phyloP scores from a whole-genome alignment of 2,888 invertebrate genomes.

The Drosophila cracens region DNA sequence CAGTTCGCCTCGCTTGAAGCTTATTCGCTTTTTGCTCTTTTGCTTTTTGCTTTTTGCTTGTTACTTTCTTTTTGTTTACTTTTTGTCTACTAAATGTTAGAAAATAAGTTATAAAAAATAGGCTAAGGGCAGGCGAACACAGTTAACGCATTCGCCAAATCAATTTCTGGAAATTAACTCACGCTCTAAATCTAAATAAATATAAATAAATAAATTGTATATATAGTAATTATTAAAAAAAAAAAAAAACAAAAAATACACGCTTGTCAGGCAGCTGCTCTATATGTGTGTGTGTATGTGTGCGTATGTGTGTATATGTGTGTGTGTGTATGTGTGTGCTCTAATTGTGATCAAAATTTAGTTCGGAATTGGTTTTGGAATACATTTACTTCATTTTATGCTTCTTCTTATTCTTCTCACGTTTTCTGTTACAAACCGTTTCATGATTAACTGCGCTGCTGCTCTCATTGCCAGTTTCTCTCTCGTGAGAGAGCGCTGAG shows the following conservation, averaged over 20 bases:
- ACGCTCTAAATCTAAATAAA: conserved; percentile 79
- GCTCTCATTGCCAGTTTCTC: conserved; percentile 50
- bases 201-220: conserved; percentile 82
- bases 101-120: conserved; percentile 49
- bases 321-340: conserved; percentile 10
- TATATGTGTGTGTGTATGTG: conserved; percentile 17
- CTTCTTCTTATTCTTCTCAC: not conserved
- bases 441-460: conserved; percentile 38
- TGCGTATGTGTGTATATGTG: conserved; percentile 16
- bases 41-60: conserved; percentile 1
- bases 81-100: conserved; percentile 40
- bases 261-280: conserved; percentile 68
- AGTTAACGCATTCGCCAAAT: conserved; percentile 21
- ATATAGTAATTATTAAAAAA: conserved; percentile 68
- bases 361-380: conserved; percentile 8
- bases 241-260: conserved; percentile 78
- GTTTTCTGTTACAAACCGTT: conserved; percentile 9
- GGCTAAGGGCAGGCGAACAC: conserved; percentile 44
- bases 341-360: conserved; percentile 6
- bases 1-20: conserved; percentile 26
- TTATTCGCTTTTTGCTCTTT: conserved; percentile 1
- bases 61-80: not conserved
- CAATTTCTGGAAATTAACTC: conserved; percentile 60
- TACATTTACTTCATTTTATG: not conserved
- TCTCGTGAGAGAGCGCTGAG: conserved; percentile 48